Evolutionary conservation across 2,113 vertebrate genomes (phyloP).

Genomic region (Fukomys damarensis): DNA sequence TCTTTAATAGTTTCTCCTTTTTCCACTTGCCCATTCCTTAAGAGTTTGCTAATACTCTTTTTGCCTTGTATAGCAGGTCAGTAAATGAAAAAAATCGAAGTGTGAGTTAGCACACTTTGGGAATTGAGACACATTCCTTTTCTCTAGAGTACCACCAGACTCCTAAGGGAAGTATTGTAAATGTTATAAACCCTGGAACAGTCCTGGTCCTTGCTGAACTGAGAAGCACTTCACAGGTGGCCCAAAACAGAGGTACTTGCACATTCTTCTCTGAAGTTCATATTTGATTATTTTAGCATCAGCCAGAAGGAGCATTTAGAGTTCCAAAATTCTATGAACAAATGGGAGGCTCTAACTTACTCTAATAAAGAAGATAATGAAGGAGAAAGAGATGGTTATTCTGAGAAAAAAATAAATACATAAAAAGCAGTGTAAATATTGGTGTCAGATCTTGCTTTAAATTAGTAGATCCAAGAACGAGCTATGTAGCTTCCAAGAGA

Average conservation of each 20-base stretch:
- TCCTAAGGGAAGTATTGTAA: not conserved
- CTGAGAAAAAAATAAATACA: not conserved
- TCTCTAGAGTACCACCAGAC: not conserved
- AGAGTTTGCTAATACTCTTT: not conserved
- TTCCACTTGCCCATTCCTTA: not conserved
- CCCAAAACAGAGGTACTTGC: not conserved
- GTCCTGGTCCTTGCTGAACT: not conserved
- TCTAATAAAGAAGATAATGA: not conserved
- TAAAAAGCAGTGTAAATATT: not conserved
- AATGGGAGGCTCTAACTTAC: not conserved
- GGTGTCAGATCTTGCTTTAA: not conserved
- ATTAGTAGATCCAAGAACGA: not conserved
- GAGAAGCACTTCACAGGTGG: not conserved
- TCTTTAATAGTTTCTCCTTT: not conserved
- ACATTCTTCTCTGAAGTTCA: not conserved
- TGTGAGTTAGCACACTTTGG: not conserved
- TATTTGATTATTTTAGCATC: not conserved
- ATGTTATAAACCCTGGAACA: not conserved
- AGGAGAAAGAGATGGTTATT: not conserved
- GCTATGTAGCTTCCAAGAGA: not conserved
- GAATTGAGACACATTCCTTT: not conserved
- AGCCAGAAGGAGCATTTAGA: not conserved
- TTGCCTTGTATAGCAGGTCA: conserved; percentile 79
- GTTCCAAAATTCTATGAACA: not conserved
- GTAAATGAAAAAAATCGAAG: conserved; percentile 80